Base-by-base conservation (phyloP, 2,113 vertebrate genomes). In the Tenebrosternarchus preto region DNA sequence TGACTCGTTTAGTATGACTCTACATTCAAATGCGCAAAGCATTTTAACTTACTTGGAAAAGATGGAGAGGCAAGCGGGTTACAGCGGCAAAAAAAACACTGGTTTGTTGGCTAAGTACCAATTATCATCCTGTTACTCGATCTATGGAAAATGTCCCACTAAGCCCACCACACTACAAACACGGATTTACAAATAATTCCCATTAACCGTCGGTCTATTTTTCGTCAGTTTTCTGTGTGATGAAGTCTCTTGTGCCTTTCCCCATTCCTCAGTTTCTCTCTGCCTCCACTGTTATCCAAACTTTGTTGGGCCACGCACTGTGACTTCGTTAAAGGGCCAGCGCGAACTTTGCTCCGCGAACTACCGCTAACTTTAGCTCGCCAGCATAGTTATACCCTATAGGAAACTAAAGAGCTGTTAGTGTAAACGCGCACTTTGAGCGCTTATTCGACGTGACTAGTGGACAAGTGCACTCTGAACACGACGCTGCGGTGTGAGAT, bases 301-400 rank as follows among this genome's bases (percentile, higher is more conserved):
- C 80, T 79, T 76, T 85, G 83, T 90, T 80, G 84, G 84, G 89
- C 87, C 85, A 71, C 72, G 75, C 59, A 82, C 87, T 85, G 82
- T 86, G 85, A 92, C 91, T 88, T 86, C 87, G 86, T 94, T 93
- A 93, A 94, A 93, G 93, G 85, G 88, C 86, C 86, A 88, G 89
- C 36, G 46, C 83, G 39, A n/a, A 4, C 7, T 27, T 25, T 22
- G 2, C 20, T 33, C 43, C 27, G 27, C 22, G 19, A 2, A 17
- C 27, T 17, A 15, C 11, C 31, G 19, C 63, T 36, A 9, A 7
- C 1, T 43, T 43, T 7, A 7, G 39, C 39, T 43, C 39, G 6
- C 1, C 39, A 9, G 2, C 11, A 36, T 36, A 36, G 36, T 36
- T 36, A 7, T 3, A n/a, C n/a, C 36, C 3, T 36, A 36, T 36